Percentiles rank a stretch among this genome's conserved stretches.
These are phyloP conservation scores for Echinarachnius parma DNA, from an alignment of 53 echinoderm and acorn worm genomes.

Conservation along the genomic window DNA sequence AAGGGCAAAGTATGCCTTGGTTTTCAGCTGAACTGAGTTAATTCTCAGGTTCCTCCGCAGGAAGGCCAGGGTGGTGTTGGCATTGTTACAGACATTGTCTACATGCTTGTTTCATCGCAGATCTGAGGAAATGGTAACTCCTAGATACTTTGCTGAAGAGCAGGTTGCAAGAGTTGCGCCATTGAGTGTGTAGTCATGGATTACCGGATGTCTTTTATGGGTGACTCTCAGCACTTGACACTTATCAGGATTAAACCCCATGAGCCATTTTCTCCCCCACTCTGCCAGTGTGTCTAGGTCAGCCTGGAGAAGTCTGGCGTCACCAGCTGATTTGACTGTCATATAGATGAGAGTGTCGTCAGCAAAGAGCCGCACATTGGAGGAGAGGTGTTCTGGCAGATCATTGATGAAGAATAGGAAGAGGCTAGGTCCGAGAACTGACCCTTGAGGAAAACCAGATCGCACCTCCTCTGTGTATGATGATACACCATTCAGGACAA, in stretches of 20 bases:
- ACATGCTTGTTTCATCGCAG: constrained; percentile 41
- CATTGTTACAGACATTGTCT: constrained; percentile 24
- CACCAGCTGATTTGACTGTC: constrained; percentile 18
- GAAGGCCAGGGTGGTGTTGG: constrained; percentile 22
- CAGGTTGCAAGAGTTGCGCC: constrained; percentile 14
- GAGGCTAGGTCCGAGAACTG: background rate
- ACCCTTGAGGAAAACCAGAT: constrained; percentile 6
- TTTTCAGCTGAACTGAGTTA: background rate
- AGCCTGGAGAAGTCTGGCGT: constrained; percentile 5
- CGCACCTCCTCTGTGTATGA: background rate
- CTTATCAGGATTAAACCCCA: constrained; percentile 44
- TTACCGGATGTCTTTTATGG: constrained; percentile 11
- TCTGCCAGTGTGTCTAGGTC: constrained; percentile 22
- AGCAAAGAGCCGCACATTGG: constrained; percentile 15
- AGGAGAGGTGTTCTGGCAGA: too few relatives aligned
- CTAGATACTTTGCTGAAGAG: constrained; percentile 26
- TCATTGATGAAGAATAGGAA: too few relatives aligned
- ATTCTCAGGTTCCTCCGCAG: constrained; percentile 9
- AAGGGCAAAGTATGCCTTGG: background rate
- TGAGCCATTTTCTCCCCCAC: constrained; percentile 43
- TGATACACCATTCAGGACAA: background rate
- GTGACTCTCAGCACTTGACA: constrained; percentile 46
- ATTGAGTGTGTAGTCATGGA: constrained; percentile 17
- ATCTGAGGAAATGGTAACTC: constrained; percentile 32
- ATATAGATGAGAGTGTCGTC: constrained; percentile 17